phyloP scores from a whole-genome alignment of 2,888 invertebrate genomes.

The Epiblema foenella region DNA sequence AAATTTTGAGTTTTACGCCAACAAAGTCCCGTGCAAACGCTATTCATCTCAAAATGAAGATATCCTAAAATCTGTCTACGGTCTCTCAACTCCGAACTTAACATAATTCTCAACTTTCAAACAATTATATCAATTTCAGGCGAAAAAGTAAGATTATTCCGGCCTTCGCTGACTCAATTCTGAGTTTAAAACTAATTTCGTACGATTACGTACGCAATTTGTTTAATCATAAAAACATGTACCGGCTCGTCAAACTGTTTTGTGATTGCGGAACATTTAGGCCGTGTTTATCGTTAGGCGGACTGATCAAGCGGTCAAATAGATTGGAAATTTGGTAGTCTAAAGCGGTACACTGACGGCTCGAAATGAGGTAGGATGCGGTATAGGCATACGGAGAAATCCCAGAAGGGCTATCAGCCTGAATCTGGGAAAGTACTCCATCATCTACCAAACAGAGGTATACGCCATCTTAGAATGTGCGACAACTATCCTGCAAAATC shows the following conservation, averaged over 20 bases:
- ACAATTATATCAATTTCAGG: too few relatives aligned
- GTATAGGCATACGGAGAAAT: too few relatives aligned
- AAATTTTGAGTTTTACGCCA: too few relatives aligned
- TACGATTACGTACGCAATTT: constrained; percentile 28
- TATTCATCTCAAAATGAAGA: background rate
- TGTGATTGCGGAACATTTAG: constrained; percentile 24
- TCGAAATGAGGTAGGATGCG: too few relatives aligned
- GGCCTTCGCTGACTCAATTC: background rate
- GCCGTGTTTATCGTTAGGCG: background rate
- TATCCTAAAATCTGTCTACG: background rate
- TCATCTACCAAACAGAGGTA: too few relatives aligned
- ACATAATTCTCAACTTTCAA: constrained; percentile 20
- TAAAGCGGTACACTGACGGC: too few relatives aligned
- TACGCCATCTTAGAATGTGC: too few relatives aligned
- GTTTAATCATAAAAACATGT: constrained; percentile 14
- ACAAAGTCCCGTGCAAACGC: too few relatives aligned
- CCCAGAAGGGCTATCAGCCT: too few relatives aligned
- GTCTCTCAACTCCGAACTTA: background rate
- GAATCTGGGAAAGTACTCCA: too few relatives aligned
- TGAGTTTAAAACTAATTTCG: constrained; percentile 18
- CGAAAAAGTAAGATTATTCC: background rate
- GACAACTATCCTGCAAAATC: too few relatives aligned
- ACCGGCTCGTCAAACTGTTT: background rate
- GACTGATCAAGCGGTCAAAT: background rate
- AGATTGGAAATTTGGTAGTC: too few relatives aligned